Evolutionary conservation across 2,888 invertebrate species (phyloP), one percentile per base, ranked within the genome.

Genomic region (Drosophila anomalata): DNA sequence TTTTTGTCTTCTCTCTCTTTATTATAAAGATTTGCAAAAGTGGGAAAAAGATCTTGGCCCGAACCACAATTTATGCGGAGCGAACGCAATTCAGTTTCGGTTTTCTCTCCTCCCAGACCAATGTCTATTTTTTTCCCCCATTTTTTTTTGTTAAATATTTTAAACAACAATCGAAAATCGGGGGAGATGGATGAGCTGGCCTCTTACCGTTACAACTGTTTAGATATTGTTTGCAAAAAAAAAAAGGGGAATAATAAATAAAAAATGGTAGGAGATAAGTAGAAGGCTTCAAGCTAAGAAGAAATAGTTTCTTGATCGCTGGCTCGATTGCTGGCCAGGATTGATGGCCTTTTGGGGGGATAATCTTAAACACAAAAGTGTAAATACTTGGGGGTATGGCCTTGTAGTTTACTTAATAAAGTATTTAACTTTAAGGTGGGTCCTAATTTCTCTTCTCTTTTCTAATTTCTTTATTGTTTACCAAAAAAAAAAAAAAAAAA

Each of bases 1-100:
- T 47, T 9, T 7, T 41, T 51, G 12, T 54, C 17, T 41, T 61
- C 65, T 36, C 68, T 75, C 66, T 47, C 59, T 77, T 85, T 79
- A 86, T 79, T 82, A 75, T 82, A 86, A 82, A 83, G 63, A 76
- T 61, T 73, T 84, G 82, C 66, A 71, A 84, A 81, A 81, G 78
- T 80, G 78, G 48, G 48, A 44, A 71, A 59, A 50, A 8, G 24
- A 39, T 33, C 36, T 42, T n/a, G 50, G 12, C 47, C 24, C 39
- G 42, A 44, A 33, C 48, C 58, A 41, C 60, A 86, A 82, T 86
- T 83, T 82, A 82, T 82, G 78, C 86, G 78, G 50, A 68, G 55
- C 83, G 74, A 85, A 85, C 82, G 76, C 79, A 81, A 85, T 82
- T 79, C 75, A 62, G 71, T 71, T 74, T 67, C 57, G 77, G 75